phyloP scores from a whole-genome alignment of 2,888 invertebrate species.

The Patella caerulea region DNA sequence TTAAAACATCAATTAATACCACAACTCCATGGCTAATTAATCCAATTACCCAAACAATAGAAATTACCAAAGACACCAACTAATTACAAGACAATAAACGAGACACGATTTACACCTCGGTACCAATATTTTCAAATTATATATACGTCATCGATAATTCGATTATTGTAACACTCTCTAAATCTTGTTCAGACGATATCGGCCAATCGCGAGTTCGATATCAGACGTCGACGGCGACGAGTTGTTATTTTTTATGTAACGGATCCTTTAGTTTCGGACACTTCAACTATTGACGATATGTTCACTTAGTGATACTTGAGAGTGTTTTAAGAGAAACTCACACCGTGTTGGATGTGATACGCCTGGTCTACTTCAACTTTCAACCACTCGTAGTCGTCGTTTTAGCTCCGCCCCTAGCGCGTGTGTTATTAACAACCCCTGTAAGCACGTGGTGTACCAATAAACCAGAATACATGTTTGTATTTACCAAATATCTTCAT shows the following conservation, averaged over 20 bases:
- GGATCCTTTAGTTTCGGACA: slow-evolving; percentile 5
- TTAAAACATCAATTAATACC: slow-evolving; percentile 4
- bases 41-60: slow-evolving; percentile 9
- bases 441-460: neutral
- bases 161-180: too few relatives aligned
- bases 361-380: slow-evolving; percentile 2
- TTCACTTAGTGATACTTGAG: slow-evolving; percentile 11
- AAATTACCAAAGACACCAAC: neutral
- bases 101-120: too few relatives aligned
- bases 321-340: slow-evolving; percentile 5
- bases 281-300: slow-evolving; percentile 8
- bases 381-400: slow-evolving; percentile 4
- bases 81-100: too few relatives aligned
- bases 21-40: slow-evolving; percentile 5
- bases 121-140: too few relatives aligned
- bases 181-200: too few relatives aligned
- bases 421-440: slow-evolving; percentile 5
- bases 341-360: neutral
- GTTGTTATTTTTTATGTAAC: slow-evolving; percentile 1
- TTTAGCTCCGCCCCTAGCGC: slow-evolving; percentile 9
- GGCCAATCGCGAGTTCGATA: too few relatives aligned
- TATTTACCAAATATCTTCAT: too few relatives aligned
- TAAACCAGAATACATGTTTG: neutral
- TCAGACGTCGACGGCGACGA: neutral
- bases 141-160: too few relatives aligned